phyloP scores from a whole-genome alignment of 1,140 invertebrate species.

The Zaprionus davidi region DNA sequence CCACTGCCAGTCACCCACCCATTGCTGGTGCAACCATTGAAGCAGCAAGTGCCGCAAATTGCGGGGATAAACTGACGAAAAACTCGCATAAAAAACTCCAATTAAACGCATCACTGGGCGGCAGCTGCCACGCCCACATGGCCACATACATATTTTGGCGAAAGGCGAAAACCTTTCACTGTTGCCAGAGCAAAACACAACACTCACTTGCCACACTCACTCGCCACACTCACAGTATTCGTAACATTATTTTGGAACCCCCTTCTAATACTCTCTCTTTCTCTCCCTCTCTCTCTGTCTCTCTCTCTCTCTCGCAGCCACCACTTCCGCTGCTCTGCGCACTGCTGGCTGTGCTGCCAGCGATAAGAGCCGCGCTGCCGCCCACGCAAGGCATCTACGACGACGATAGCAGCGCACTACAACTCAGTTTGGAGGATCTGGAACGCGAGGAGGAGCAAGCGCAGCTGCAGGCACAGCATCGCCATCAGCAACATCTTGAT shows the following conservation, averaged over 20 bases:
- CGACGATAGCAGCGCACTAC: constrained; percentile 55
- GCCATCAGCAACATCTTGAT: constrained; percentile 35
- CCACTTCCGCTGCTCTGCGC: constrained; percentile 40
- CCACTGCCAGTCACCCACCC: neutral
- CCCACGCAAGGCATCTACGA: constrained; percentile 46
- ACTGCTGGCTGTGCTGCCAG: constrained; percentile 24
- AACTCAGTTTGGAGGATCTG: constrained; percentile 64
- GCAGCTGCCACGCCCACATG: constrained; percentile 52
- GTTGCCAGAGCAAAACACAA: constrained; percentile 5
- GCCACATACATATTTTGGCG: constrained; percentile 24
- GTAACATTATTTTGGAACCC: constrained; percentile 9
- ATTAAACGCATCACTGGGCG: constrained; percentile 72
- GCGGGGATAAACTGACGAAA: neutral
- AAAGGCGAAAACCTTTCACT: constrained; percentile 70
- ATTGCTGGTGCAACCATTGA: neutral
- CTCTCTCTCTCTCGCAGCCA: constrained; percentile 14
- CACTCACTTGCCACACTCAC: constrained; percentile 12
- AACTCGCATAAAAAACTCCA: constrained; percentile 49
- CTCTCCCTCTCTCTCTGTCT: neutral
- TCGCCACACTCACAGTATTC: constrained; percentile 7
- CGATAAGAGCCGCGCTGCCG: constrained; percentile 25
- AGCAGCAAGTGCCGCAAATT: neutral
- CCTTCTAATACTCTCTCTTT: neutral
- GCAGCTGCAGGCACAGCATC: constrained; percentile 40
- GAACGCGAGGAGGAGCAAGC: constrained; percentile 55